phyloP scores from a whole-genome alignment of 2,888 invertebrate genomes.

The Phalera bucephala region DNA sequence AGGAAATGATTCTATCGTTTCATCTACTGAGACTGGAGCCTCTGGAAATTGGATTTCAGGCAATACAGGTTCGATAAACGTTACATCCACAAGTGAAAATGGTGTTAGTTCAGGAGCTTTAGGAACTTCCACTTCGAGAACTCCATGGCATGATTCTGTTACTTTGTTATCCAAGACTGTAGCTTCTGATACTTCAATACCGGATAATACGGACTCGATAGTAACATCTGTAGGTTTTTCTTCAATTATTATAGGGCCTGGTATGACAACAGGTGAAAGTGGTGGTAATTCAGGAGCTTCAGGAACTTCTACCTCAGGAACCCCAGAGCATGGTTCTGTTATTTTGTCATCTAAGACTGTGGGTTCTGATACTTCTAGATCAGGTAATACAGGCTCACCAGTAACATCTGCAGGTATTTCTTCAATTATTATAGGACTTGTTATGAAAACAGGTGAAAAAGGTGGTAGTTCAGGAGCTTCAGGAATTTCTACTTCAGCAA shows the following conservation, averaged over 20 bases:
- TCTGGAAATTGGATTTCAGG: background rate
- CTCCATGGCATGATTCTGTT: background rate
- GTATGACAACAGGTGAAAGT: background rate
- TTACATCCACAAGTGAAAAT: no score
- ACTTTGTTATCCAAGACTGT: constrained; percentile 1
- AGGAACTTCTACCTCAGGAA: constrained; percentile 18
- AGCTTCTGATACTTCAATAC: background rate
- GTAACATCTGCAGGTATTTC: background rate
- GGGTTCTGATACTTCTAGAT: background rate
- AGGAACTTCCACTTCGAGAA: constrained; percentile 18
- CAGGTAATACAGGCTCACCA: background rate
- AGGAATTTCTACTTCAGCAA: constrained; percentile 18
- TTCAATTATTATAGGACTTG: background rate
- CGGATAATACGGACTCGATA: background rate
- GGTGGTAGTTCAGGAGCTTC: constrained; percentile 4
- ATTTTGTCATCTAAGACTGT: background rate
- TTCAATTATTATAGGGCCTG: background rate
- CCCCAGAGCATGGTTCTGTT: background rate
- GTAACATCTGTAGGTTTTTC: background rate
- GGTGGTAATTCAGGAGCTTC: constrained; percentile 4
- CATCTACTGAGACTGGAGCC: background rate
- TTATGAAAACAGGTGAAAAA: background rate
- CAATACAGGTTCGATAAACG: background rate
- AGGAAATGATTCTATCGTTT: background rate
- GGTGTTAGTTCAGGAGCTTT: constrained; percentile 5